phyloP scores from a whole-genome alignment of 2,113 vertebrate genomes.

The Rafetus swinhoei region DNA sequence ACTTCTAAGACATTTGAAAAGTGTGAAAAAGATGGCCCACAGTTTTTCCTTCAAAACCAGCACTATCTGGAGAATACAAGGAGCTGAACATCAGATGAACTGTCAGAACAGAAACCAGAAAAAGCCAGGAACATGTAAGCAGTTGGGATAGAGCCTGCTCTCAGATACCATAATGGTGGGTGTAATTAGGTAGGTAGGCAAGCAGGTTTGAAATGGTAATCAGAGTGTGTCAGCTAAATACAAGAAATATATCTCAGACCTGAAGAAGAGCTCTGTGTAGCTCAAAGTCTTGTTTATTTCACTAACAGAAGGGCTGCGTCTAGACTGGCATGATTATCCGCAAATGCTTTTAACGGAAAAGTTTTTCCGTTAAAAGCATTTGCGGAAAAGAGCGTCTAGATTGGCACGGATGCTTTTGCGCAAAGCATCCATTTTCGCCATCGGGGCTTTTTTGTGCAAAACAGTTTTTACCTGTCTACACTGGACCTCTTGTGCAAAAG shows the following conservation, averaged over 20 bases:
- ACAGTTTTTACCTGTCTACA: no score
- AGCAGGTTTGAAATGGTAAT: not conserved
- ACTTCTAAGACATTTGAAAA: not conserved
- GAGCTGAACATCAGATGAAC: not conserved
- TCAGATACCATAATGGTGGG: not conserved
- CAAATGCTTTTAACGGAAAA: no score
- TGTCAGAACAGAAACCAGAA: not conserved
- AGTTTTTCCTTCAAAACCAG: not conserved
- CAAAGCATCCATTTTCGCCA: no score
- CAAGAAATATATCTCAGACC: not conserved
- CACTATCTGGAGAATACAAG: not conserved
- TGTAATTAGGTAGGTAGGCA: no score
- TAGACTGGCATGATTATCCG: no score
- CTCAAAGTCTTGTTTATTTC: not conserved
- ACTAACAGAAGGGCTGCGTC: not conserved
- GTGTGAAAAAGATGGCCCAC: not conserved
- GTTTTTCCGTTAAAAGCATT: no score
- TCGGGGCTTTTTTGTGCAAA: no score
- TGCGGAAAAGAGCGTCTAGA: no score
- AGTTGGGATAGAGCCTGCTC: not conserved
- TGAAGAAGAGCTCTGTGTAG: not conserved
- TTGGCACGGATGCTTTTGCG: no score
- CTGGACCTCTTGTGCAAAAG: no score
- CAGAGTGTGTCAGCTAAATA: not conserved
- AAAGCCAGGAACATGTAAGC: not conserved